These are phyloP conservation scores for Folsomia manolachei DNA, from an alignment of 2,888 invertebrate genomes.

Conservation along the genomic window DNA sequence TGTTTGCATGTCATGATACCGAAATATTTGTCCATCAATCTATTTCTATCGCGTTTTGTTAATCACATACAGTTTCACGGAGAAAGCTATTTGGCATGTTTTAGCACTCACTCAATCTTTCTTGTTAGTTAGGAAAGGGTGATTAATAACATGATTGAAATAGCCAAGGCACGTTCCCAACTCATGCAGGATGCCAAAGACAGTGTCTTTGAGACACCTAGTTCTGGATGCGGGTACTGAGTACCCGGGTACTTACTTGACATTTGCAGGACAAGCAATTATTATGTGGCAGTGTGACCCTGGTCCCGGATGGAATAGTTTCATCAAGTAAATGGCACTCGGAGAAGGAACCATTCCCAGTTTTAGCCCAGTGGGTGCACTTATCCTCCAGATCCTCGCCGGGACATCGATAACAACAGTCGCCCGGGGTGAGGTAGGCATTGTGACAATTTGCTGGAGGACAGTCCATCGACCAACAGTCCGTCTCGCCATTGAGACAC, in stretches of 20 bases:
- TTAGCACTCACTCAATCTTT: too few species aligned
- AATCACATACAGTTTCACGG: too few species aligned
- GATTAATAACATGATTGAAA: too few species aligned
- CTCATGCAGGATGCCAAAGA: too few species aligned
- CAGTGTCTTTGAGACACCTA: too few species aligned
- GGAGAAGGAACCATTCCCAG: slow-evolving; percentile 56
- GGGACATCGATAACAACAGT: slow-evolving; percentile 70
- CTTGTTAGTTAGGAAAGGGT: too few species aligned
- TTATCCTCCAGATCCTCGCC: slow-evolving; percentile 51
- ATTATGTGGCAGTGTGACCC: slow-evolving; percentile 59
- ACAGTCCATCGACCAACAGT: slow-evolving; percentile 85
- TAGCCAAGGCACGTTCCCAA: too few species aligned
- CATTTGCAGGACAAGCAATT: slow-evolving; percentile 71
- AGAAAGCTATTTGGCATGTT: too few species aligned
- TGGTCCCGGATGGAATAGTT: slow-evolving; percentile 47
- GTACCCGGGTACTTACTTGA: slow-evolving; percentile 69
- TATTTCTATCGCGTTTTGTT: too few species aligned
- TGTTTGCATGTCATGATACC: too few species aligned
- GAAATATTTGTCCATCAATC: too few species aligned
- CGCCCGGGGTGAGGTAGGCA: slow-evolving; percentile 58
- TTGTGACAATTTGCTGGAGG: slow-evolving; percentile 67
- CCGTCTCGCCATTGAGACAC: slow-evolving; percentile 83
- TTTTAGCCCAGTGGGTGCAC: slow-evolving; percentile 53
- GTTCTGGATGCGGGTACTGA: too few species aligned
- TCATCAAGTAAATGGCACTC: slow-evolving; percentile 64